A percentile compares a stretch with the other conserved stretches of the same genome.
Evolutionary conservation across 2,888 invertebrate species (phyloP).

Genomic region (Cyaniris semiargus): DNA sequence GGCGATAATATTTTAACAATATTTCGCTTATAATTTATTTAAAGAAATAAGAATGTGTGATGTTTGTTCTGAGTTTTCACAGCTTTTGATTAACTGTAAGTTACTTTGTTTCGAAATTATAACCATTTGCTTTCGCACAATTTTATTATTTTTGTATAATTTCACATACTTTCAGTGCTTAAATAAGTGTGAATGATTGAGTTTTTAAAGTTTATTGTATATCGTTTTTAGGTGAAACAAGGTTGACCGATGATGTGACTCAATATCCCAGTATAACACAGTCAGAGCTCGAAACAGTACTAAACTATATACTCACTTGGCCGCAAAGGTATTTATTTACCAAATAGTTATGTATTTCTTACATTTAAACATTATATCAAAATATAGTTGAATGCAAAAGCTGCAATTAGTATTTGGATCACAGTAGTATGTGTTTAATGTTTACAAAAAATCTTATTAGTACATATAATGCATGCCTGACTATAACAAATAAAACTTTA

Average conservation of each 20-base stretch:
- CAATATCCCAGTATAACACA: slow-evolving; percentile 87
- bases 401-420: neutral
- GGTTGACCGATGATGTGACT: slow-evolving; percentile 87
- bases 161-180: neutral
- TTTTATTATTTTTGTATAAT: slow-evolving; percentile 31
- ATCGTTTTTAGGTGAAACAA: slow-evolving; percentile 88
- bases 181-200: neutral
- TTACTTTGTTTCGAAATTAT: slow-evolving; percentile 75
- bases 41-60: slow-evolving; percentile 89
- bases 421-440: slow-evolving; percentile 1
- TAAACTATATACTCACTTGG: slow-evolving; percentile 93
- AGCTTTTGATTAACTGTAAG: slow-evolving; percentile 88
- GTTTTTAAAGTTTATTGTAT: slow-evolving; percentile 46
- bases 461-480: neutral
- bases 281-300: slow-evolving; percentile 90
- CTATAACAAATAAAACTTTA: slow-evolving; percentile 30
- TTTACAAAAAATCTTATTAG: slow-evolving; percentile 30
- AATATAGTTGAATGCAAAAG: neutral
- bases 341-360: neutral
- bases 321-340: slow-evolving; percentile 87
- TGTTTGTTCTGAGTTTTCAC: slow-evolving; percentile 96
- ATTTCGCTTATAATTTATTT: slow-evolving; percentile 61
- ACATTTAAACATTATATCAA: neutral
- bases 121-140: slow-evolving; percentile 49
- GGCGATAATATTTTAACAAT: slow-evolving; percentile 72